Conservation (phyloP, 2,888 invertebrate species). For the Ernsta delagoae region DNA sequence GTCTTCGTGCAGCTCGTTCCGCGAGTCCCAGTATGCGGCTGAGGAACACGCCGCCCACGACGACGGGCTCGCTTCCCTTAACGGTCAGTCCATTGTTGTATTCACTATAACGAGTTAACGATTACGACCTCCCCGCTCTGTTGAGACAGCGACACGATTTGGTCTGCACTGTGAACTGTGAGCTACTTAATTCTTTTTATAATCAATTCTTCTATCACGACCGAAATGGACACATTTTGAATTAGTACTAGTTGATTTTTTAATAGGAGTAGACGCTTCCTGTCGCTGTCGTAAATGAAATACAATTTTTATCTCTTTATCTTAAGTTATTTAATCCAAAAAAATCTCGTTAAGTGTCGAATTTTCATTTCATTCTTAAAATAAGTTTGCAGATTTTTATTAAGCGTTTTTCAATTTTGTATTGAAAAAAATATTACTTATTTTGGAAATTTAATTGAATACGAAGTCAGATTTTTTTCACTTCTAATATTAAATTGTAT, state of each 20-base stretch:
- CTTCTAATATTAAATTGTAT: background rate
- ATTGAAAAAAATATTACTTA: no score
- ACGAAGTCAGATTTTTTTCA: no score
- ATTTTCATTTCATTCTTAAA: no score
- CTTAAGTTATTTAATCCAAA: no score
- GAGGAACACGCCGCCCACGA: constrained; percentile 86
- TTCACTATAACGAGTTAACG: no score
- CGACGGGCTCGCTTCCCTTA: constrained; percentile 81
- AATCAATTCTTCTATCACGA: no score
- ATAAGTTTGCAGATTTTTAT: no score
- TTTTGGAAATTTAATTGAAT: no score
- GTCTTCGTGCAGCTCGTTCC: constrained; percentile 94
- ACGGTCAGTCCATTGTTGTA: constrained; percentile 57
- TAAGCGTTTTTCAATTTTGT: no score
- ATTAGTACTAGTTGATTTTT: background rate
- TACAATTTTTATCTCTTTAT: background rate
- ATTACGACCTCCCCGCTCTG: no score
- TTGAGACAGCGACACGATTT: constrained; percentile 9
- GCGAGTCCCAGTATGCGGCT: constrained; percentile 90
- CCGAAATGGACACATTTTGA: background rate
- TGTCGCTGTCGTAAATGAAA: background rate
- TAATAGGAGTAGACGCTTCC: background rate
- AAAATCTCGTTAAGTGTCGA: no score
- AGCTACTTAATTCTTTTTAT: no score
- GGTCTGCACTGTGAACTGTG: background rate